Conservation (phyloP, 1,140 invertebrate genomes). For the Panonychus citri region DNA sequence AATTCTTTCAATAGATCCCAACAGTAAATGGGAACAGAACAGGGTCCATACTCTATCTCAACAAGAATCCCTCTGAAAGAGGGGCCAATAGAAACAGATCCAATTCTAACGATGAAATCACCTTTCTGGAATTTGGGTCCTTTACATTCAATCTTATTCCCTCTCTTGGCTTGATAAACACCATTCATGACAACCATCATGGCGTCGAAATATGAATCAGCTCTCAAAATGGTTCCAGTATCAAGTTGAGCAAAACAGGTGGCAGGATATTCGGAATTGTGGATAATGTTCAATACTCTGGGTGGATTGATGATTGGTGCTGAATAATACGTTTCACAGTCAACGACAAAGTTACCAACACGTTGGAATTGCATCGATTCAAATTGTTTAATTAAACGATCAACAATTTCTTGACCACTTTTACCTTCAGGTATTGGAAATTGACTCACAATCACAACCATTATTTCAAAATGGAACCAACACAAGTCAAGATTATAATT, state of each 20-base stretch:
- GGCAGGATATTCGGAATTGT: slow-evolving; percentile 83
- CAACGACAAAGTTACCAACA: slow-evolving; percentile 67
- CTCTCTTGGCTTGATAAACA: slow-evolving; percentile 73
- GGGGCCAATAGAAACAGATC: slow-evolving; percentile 69
- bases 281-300: slow-evolving; percentile 63
- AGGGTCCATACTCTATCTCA: slow-evolving; percentile 74
- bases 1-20: slow-evolving; percentile 82
- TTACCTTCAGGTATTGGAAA: slow-evolving; percentile 16
- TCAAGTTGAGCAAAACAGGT: slow-evolving; percentile 79
- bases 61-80: slow-evolving; percentile 83
- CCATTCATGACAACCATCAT: slow-evolving; percentile 63
- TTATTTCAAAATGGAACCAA: no score
- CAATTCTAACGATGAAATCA: slow-evolving; percentile 83
- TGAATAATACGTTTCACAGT: slow-evolving; percentile 78
- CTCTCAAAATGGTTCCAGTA: slow-evolving; percentile 42
- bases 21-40: slow-evolving; percentile 55
- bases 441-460: slow-evolving; percentile 12
- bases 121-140: slow-evolving; percentile 72
- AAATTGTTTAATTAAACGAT: slow-evolving; percentile 58
- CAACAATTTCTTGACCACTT: slow-evolving; percentile 26
- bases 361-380: slow-evolving; percentile 58
- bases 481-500: no score
- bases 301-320: slow-evolving; percentile 32
- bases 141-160: slow-evolving; percentile 53
- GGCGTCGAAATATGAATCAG: slow-evolving; percentile 73